Base-by-base conservation (phyloP, 2,888 invertebrate species). In the Cordilura impudica region DNA sequence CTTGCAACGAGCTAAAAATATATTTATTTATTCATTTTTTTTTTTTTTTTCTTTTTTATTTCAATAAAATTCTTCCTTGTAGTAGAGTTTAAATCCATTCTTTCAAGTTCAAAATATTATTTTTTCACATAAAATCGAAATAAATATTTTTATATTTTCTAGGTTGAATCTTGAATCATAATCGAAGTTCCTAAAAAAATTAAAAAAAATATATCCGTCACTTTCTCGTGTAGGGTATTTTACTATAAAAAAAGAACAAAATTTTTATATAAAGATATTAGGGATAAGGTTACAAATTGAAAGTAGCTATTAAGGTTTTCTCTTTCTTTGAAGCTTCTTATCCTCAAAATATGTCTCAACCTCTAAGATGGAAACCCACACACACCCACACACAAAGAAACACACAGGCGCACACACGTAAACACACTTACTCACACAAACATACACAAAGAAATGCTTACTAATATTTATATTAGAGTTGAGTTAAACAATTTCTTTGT, bases 241-340 rank as follows among this genome's bases (percentile, higher is more conserved):
- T 39, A 4, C 35, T 3, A 4, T n/a, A n/a, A n/a, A 39, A 39
- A 39, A 31, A 4, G n/a, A 39, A 39, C n/a, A 4, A 39, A 39
- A n/a, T 4, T 39, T 39, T 39, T 1, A 39, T 4, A 39, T 39
- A 4, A 39, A 39, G n/a, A 39, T 39, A 39, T 39, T n/a, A 39
- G 2, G 45, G 39, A 60, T 70, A 61, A 29, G 21, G 16, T 53
- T 53, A 61, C 61, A 61, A 71, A 61, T 71, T 61, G 53, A 61
- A 53, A 61, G 51, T 26, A 43, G 70, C 51, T 54, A 73, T 51
- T 66, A 16, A 65, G 35, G 56, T 1, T 58, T 31, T 71, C 16
- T 49, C 58, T 29, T 26, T 18, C 18, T 43, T 43, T 16, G 49
- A 16, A n/a, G 5, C 5, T 18, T 47, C 26, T 60, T 70, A 60